Evolutionary conservation across 2,113 vertebrate species (phyloP).

Genomic region (Sterna hirundo): DNA sequence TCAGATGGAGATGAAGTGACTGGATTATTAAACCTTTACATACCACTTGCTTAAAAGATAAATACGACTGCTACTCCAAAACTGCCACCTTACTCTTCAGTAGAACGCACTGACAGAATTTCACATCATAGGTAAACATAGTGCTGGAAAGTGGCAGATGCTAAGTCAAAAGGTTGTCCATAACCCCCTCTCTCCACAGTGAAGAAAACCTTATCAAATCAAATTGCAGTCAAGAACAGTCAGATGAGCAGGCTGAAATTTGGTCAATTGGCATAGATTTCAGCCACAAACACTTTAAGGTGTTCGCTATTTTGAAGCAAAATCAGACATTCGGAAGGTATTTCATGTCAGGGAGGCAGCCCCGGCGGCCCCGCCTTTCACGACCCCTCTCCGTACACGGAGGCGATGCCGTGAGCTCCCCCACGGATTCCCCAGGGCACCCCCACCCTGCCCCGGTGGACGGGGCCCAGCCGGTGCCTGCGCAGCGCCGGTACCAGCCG

Average conservation of each 20-base stretch:
- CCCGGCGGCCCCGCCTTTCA: no score
- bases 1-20: not conserved
- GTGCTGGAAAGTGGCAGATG: not conserved
- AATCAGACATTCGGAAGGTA: not conserved
- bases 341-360: not conserved
- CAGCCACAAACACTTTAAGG: not conserved
- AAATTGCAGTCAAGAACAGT: no score
- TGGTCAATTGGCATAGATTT: no score
- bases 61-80: not conserved
- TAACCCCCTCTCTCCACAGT: not conserved
- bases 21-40: not conserved
- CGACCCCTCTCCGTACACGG: no score
- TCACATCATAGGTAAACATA: not conserved
- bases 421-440: no score
- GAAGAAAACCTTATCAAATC: not conserved
- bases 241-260: not conserved
- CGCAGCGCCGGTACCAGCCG: no score
- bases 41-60: not conserved
- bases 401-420: no score
- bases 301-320: not conserved
- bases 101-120: not conserved
- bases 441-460: no score
- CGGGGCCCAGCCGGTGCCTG: no score
- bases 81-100: not conserved
- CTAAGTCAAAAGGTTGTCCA: not conserved